Percentiles rank a stretch among this genome's conserved stretches.
Conservation (phyloP, 2,888 invertebrate genomes). For the Syrista parreyssii region DNA sequence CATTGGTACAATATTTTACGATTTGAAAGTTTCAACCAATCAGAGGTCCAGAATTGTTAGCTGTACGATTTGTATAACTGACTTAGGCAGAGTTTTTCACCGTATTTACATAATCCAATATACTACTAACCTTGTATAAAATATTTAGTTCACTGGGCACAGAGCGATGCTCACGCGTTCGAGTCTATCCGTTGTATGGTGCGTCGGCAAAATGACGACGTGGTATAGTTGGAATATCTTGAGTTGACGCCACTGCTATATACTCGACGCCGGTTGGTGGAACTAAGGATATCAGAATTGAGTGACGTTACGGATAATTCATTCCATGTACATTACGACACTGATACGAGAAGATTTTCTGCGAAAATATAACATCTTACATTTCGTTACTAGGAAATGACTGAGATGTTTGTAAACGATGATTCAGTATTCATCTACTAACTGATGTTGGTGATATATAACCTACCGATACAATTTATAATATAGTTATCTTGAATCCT, state of each 20-base stretch:
- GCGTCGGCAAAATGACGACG: neutral
- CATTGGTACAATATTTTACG: neutral
- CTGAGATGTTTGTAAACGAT: no score
- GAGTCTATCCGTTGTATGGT: neutral
- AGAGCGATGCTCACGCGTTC: neutral
- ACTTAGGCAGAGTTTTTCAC: neutral
- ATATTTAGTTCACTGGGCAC: neutral
- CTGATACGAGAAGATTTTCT: no score
- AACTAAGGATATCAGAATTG: neutral
- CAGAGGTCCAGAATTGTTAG: neutral
- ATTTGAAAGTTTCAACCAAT: neutral
- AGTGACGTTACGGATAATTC: neutral
- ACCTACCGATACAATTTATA: no score
- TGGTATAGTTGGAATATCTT: neutral
- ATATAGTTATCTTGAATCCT: no score
- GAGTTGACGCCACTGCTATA: neutral
- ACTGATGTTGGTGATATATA: no score
- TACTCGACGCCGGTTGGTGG: neutral
- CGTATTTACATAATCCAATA: neutral
- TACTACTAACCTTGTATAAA: neutral
- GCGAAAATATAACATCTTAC: no score
- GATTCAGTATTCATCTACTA: no score
- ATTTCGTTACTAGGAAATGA: no score
- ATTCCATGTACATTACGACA: no score
- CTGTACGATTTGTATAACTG: neutral